Evolutionary conservation across 2,888 invertebrate genomes (phyloP).

Genomic region (Scaeva pyrastri): DNA sequence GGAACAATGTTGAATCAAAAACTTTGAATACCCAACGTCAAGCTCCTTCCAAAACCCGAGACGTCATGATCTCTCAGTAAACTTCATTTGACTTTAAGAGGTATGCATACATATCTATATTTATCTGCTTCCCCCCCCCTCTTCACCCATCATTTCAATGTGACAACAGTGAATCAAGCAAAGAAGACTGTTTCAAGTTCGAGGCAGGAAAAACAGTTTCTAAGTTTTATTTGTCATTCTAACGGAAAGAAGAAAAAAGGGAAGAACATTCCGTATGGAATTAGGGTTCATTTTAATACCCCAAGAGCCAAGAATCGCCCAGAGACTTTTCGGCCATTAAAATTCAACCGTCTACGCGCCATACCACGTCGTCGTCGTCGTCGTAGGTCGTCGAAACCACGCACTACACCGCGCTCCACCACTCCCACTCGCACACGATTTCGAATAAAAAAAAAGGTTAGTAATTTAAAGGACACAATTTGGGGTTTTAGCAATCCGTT

Average conservation of each 20-base stretch:
- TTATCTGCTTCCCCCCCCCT: background rate
- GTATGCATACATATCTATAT: background rate
- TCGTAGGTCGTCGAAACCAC: too few relatives aligned
- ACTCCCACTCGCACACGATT: background rate
- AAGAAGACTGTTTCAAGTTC: slow-evolving; percentile 32
- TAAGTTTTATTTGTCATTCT: slow-evolving; percentile 34
- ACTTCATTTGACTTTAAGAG: slow-evolving; percentile 30
- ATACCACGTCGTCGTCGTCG: too few relatives aligned
- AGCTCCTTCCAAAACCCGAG: background rate
- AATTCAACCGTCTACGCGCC: background rate
- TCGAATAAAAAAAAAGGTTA: slow-evolving; percentile 7
- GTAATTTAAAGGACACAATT: slow-evolving; percentile 63
- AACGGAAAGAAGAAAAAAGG: background rate
- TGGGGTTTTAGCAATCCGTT: slow-evolving; percentile 62
- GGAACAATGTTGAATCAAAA: slow-evolving; percentile 42
- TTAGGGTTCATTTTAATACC: slow-evolving; percentile 21
- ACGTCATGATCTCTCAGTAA: slow-evolving; percentile 3
- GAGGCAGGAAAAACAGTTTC: slow-evolving; percentile 31
- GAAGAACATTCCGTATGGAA: slow-evolving; percentile 27
- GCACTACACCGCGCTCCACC: background rate
- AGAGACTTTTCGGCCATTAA: slow-evolving; percentile 19
- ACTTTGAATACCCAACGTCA: slow-evolving; percentile 27
- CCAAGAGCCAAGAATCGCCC: background rate
- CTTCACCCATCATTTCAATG: slow-evolving; percentile 8
- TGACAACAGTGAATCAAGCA: background rate